Conservation (phyloP, 2,113 vertebrate species). For the Saguinus imperator region DNA sequence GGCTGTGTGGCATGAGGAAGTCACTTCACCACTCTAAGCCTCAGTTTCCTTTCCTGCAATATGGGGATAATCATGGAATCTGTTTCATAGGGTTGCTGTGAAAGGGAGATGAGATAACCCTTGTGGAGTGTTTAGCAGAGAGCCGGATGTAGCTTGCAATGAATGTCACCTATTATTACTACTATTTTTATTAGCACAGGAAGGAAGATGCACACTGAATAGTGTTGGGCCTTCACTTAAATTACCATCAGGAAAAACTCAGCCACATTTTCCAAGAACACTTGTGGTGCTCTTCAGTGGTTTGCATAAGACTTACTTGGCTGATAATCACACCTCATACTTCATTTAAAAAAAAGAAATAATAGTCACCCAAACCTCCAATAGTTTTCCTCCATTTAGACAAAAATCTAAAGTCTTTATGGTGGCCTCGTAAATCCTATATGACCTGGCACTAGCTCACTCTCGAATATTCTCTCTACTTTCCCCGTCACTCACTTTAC, state of each 20-base stretch:
- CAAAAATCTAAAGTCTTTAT: neutral
- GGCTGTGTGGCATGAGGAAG: neutral
- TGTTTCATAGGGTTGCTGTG: neutral
- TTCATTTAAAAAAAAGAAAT: neutral
- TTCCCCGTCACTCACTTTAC: neutral
- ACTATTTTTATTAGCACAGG: neutral
- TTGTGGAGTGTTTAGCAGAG: neutral
- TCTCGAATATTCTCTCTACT: neutral
- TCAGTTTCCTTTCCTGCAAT: neutral
- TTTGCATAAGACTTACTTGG: neutral
- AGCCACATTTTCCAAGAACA: neutral
- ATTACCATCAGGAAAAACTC: neutral
- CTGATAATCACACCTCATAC: conserved; percentile 8
- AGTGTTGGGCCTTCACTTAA: neutral
- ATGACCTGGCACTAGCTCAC: neutral
- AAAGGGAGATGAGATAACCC: neutral
- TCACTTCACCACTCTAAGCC: neutral
- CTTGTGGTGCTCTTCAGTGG: neutral
- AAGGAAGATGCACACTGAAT: neutral
- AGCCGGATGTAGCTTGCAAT: neutral
- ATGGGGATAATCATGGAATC: neutral
- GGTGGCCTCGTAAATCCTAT: neutral
- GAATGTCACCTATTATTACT: neutral
- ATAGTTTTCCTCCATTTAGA: neutral
- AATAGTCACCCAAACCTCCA: neutral